Evolutionary conservation across 2,113 vertebrate genomes (phyloP).

Genomic region (Atlantisia rogersi): DNA sequence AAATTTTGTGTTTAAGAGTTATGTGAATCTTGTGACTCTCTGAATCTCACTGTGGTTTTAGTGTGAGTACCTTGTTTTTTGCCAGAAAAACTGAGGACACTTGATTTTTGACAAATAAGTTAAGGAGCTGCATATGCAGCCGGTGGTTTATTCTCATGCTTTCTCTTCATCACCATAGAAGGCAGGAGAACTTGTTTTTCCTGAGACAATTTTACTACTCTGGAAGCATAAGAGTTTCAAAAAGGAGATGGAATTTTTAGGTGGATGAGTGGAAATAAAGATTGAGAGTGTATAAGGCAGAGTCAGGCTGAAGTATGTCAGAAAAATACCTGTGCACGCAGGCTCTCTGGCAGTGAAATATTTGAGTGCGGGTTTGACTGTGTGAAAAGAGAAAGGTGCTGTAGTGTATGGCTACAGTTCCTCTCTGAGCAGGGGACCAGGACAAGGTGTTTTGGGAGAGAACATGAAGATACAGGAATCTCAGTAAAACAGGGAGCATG

Average conservation of each 20-base stretch:
- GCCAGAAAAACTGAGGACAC: neutral
- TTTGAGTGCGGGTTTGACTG: neutral
- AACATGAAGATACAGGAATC: neutral
- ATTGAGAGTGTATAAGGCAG: neutral
- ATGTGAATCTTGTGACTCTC: neutral
- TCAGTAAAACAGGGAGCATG: neutral
- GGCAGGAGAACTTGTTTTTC: neutral
- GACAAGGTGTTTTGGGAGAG: neutral
- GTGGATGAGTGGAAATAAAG: neutral
- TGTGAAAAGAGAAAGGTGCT: neutral
- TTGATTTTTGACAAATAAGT: neutral
- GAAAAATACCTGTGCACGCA: neutral
- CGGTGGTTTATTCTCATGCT: neutral
- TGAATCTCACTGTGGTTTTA: neutral
- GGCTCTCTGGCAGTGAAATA: neutral
- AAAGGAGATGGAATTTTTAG: neutral
- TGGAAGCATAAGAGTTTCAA: neutral
- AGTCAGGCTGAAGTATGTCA: neutral
- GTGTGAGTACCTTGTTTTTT: neutral
- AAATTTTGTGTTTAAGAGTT: neutral
- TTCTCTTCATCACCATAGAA: neutral
- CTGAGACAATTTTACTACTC: neutral
- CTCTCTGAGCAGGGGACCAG: neutral
- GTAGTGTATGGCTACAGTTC: rapidly evolving
- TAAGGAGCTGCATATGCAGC: rapidly evolving